These are phyloP conservation scores for Cistogaster globosa DNA, from an alignment of 2,888 invertebrate genomes.

Conservation along the genomic window DNA sequence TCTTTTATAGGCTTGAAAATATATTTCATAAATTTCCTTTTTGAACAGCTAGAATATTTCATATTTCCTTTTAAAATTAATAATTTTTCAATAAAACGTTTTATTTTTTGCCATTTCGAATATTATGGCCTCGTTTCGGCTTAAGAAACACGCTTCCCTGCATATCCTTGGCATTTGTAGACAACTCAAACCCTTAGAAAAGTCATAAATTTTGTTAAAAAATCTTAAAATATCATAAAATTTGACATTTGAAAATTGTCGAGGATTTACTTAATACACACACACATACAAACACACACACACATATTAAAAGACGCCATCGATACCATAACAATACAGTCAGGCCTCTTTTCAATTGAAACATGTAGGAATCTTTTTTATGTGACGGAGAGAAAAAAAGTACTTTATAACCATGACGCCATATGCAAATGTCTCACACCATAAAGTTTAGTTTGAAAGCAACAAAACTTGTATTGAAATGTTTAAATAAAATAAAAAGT, in stretches of 20 bases:
- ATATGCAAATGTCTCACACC: constrained; percentile 76
- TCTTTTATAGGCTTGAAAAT: background rate
- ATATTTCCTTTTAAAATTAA: constrained; percentile 26
- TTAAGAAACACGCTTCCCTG: constrained; percentile 61
- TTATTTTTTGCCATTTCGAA: constrained; percentile 6
- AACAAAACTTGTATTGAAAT: constrained; percentile 48
- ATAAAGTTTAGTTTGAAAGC: constrained; percentile 11
- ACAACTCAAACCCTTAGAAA: constrained; percentile 49
- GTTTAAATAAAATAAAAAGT: constrained; percentile 30
- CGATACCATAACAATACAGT: constrained; percentile 58
- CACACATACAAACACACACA: constrained; percentile 33
- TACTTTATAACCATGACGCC: constrained; percentile 73
- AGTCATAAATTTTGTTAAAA: constrained; percentile 70
- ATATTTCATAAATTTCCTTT: background rate
- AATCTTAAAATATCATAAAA: constrained; percentile 79
- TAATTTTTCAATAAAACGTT: constrained; percentile 64
- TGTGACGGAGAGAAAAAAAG: constrained; percentile 40
- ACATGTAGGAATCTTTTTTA: constrained; percentile 49
- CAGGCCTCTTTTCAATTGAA: constrained; percentile 41
- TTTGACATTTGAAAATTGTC: constrained; percentile 77
- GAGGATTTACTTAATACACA: constrained; percentile 58
- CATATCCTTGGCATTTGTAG: constrained; percentile 46
- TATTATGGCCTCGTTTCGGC: constrained; percentile 47
- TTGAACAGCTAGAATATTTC: background rate
- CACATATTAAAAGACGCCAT: constrained; percentile 55